A percentile compares a stretch with the other conserved stretches of the same genome.
Evolutionary conservation across 2,113 vertebrate species (phyloP).

Genomic region (Brachyhypopomus occidentalis): DNA sequence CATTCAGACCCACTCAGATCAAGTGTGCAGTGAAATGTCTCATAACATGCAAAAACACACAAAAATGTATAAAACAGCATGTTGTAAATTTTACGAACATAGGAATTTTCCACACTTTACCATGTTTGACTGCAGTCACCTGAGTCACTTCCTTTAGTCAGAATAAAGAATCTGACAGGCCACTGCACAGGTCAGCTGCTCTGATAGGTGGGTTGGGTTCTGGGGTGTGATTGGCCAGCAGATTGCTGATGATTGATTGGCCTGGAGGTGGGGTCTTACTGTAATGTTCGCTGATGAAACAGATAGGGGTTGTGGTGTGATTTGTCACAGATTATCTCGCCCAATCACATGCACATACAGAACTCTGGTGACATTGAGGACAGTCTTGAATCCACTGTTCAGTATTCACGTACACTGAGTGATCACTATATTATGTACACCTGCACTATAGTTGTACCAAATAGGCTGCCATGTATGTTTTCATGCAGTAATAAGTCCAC

Average conservation of each 20-base stretch:
- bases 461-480: too few relatives aligned
- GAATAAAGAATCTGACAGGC: neutral
- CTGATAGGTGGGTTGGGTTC: slow-evolving; percentile 20
- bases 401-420: neutral
- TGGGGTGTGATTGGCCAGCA: neutral
- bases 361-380: slow-evolving; percentile 9
- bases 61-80: neutral
- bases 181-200: slow-evolving; percentile 28
- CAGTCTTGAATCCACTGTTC: neutral
- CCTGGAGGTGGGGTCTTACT: neutral
- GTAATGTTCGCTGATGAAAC: slow-evolving; percentile 18
- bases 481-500: too few relatives aligned
- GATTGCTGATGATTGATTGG: slow-evolving; percentile 28
- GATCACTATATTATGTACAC: too few relatives aligned
- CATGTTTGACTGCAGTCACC: slow-evolving; percentile 7
- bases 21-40: slow-evolving; percentile 1
- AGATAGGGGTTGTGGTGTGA: slow-evolving; percentile 3
- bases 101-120: slow-evolving; percentile 10
- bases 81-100: neutral
- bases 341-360: slow-evolving; percentile 16
- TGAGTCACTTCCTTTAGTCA: neutral
- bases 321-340: slow-evolving; percentile 38
- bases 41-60: neutral
- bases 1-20: slow-evolving; percentile 8
- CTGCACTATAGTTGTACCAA: too few relatives aligned